These are phyloP conservation scores for Hystrix cristata DNA, from an alignment of 2,113 vertebrate species.

Conservation along the genomic window DNA sequence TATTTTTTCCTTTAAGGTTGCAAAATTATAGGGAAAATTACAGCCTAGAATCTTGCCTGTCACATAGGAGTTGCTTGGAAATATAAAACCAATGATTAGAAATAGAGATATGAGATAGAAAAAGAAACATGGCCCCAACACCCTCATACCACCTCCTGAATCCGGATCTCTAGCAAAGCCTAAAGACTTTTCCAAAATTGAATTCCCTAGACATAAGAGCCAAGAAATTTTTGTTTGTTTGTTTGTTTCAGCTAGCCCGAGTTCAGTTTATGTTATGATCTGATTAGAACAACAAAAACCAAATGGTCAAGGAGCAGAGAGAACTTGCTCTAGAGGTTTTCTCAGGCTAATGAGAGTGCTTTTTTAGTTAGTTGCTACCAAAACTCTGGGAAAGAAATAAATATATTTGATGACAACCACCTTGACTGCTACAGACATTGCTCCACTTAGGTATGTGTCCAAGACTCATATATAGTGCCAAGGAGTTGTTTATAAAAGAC, in stretches of 20 bases:
- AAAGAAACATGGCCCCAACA: neutral
- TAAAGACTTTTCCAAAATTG: neutral
- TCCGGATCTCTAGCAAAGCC: neutral
- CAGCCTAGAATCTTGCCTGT: neutral
- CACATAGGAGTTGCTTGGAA: neutral
- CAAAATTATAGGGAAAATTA: neutral
- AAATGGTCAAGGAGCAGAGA: neutral
- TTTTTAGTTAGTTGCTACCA: neutral
- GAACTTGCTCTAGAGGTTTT: neutral
- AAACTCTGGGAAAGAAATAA: neutral
- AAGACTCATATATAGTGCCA: neutral
- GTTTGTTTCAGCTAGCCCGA: neutral
- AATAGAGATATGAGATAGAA: neutral
- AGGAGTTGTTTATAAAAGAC: neutral
- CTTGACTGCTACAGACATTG: neutral
- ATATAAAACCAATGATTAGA: constrained; percentile 14
- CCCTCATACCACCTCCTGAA: neutral
- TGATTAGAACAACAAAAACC: neutral
- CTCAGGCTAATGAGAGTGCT: neutral
- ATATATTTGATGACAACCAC: neutral
- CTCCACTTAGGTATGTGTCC: neutral
- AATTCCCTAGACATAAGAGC: neutral
- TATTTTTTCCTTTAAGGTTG: neutral
- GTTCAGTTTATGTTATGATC: neutral
- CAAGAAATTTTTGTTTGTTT: neutral